Base-by-base conservation (phyloP, 92 coral and sea anemone species). In the Porites lobata region DNA sequence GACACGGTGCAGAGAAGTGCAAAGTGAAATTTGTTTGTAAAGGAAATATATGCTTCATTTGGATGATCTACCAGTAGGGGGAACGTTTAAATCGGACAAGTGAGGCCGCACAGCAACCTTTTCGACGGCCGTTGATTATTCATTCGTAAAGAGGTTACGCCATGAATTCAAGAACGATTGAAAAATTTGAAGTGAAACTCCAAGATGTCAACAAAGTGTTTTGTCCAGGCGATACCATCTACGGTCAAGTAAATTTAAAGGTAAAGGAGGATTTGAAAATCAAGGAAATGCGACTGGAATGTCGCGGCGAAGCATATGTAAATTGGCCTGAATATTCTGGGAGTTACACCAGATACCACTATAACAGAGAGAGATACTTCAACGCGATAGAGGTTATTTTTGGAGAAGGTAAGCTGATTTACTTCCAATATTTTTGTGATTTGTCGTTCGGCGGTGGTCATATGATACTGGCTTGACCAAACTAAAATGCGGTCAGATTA, bases 231-330 rank as follows among this genome's bases (percentile, higher is more conserved):
- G 89, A 92, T 6, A 63, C 85, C 15, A 92, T 94, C 10, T 65
- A 84, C 56, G 98, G 98, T 8, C 79, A 81, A 22, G 80, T 94
- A 7, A 85, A 72, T 75, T 57, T 94, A 20, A 90, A 84, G 12
- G 56, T 85, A 1, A 87, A 80, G 20, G 90, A 81, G 53, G 77
- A 56, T 51, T 81, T 87, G 10, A 90, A 80, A 62, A 56, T 94
- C 50, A 82, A 83, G 73, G 91, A 92, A 79, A 52, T 94, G 53
- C 84, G 75, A 66, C 84, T 94, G 18, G 91, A 90, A 78, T 92
- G 95, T 54, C 82, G 83, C 17, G 98, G 98, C 7, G 92, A 92
- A 65, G 95, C 92, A 0, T 91, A 94, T n/a, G 98, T 94, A 2
- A 90, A 68, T 32, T 94, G 98, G 98, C 95, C 98, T 9, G 98